Evolutionary conservation across 2,888 invertebrate genomes (phyloP).

Genomic region (Laothoe populi): DNA sequence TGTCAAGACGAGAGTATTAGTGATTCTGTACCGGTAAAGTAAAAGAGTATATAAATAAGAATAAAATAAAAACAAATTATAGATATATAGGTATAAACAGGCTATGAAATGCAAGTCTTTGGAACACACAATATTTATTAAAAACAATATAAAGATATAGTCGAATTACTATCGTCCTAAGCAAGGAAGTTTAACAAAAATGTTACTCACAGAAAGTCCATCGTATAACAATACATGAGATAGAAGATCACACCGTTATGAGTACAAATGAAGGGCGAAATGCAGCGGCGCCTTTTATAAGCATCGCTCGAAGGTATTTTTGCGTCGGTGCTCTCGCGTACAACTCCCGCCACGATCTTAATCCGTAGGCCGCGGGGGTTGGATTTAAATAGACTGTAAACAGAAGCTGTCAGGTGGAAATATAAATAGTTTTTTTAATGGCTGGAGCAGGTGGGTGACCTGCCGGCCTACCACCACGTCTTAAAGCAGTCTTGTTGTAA

Average conservation of each 20-base stretch:
- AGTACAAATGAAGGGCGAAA: conserved; percentile 30
- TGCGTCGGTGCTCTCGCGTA: conserved; percentile 32
- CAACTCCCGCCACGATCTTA: conserved; percentile 54
- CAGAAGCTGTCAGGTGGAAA: conserved; percentile 14
- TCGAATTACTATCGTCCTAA: too few species aligned
- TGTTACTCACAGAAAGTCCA: conserved; percentile 3
- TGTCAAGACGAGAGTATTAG: too few species aligned
- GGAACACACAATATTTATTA: too few species aligned
- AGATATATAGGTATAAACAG: too few species aligned
- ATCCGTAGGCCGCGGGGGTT: conserved; percentile 38
- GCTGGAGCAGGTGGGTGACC: too few species aligned
- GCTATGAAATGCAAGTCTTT: too few species aligned
- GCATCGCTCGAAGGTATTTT: conserved; percentile 43
- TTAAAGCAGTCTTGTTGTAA: too few species aligned
- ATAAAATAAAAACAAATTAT: too few species aligned
- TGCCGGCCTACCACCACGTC: too few species aligned
- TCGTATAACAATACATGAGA: neutral
- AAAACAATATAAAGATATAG: too few species aligned
- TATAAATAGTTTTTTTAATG: conserved; percentile 10
- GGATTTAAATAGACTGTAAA: conserved; percentile 29
- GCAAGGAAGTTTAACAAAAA: neutral
- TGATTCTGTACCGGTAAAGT: too few species aligned
- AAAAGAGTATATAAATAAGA: too few species aligned
- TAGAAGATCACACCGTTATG: conserved; percentile 16
- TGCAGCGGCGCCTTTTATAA: conserved; percentile 42